Evolutionary conservation across 2,888 invertebrate species (phyloP).

Genomic region (Epirrhoe alternata): DNA sequence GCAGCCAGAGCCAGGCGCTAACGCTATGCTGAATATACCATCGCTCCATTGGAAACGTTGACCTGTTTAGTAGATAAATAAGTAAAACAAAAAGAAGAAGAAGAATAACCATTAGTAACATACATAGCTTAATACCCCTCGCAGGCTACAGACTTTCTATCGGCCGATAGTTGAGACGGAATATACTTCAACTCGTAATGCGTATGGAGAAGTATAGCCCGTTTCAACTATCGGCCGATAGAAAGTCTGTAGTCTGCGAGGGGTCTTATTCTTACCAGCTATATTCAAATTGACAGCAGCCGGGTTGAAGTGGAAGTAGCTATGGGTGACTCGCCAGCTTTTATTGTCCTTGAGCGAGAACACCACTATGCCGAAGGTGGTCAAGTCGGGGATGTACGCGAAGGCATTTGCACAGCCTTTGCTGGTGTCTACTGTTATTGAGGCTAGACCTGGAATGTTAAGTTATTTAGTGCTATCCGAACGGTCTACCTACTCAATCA

Average conservation of each 20-base stretch:
- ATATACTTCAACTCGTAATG: too few species aligned
- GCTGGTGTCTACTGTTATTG: constrained; percentile 88
- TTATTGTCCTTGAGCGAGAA: constrained; percentile 85
- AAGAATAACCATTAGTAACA: too few species aligned
- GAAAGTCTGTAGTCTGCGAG: too few species aligned
- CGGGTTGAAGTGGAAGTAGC: constrained; percentile 91
- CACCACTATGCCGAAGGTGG: constrained; percentile 86
- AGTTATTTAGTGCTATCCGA: neutral
- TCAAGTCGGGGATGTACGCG: constrained; percentile 89
- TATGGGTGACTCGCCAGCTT: constrained; percentile 90
- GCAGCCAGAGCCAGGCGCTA: constrained; percentile 80
- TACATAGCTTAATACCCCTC: too few species aligned
- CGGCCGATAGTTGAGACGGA: too few species aligned
- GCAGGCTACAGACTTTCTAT: too few species aligned
- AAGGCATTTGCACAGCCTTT: constrained; percentile 86
- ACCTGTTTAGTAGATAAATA: constrained; percentile 64
- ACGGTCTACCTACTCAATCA: constrained; percentile 61
- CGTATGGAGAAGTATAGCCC: too few species aligned
- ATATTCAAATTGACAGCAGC: constrained; percentile 87
- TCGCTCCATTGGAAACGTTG: constrained; percentile 92
- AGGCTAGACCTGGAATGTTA: constrained; percentile 83
- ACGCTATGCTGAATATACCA: constrained; percentile 90
- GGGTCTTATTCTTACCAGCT: constrained; percentile 82
- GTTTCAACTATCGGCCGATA: too few species aligned
- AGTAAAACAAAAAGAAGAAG: too few species aligned